Evolutionary conservation across 2,888 invertebrate genomes (phyloP), one percentile per base, ranked within the genome.

Genomic region (Tetheella fluctuosa): DNA sequence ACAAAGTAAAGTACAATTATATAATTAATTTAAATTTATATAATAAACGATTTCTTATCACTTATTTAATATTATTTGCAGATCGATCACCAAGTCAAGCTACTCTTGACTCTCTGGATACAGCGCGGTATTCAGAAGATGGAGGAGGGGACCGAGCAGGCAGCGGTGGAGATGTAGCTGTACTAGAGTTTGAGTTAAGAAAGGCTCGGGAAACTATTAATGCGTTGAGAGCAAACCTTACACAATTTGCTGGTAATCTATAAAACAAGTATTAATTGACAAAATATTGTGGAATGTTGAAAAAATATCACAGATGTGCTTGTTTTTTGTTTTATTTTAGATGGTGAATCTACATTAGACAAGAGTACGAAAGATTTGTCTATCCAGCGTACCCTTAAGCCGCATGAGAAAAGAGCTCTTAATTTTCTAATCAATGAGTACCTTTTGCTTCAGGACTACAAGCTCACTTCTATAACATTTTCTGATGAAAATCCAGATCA

Each of bases 401-500:
- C 97, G 2, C 96, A 97, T 84, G 97, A 98, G 84, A 96, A 96
- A 79, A 93, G 96, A 83, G 97, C 97, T 15, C 89, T 98, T 1
- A 98, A 98, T 89, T 98, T 96, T 88, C 93, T 98, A 23, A 95
- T 98, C 57, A 97, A 98, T 88, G 97, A 98, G 83, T 97, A 97
- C 83, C 91, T 98, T 20, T 88, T 97, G 57, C 88, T 95, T 20
- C 95, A 96, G 82, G 96, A 96, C 63, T 97, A 97, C 83, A 97
- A 97, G 86, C 89, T 98, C 23, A 97, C 97, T 3, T 97, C 97
- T 0, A 97, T 97, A 64, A 98, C 98, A 56, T 98, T 98, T 89
- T 96, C 97, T 42, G 98, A 98, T 94, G 98, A 98, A 93, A 97
- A 97, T 93, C 97, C 97, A 79, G 95, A 97, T 84, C 97, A 97